Evolutionary conservation across 2,888 invertebrate genomes (phyloP), one percentile per base, ranked within the genome.

Genomic region (Acanthococcus lagerstroemiae): DNA sequence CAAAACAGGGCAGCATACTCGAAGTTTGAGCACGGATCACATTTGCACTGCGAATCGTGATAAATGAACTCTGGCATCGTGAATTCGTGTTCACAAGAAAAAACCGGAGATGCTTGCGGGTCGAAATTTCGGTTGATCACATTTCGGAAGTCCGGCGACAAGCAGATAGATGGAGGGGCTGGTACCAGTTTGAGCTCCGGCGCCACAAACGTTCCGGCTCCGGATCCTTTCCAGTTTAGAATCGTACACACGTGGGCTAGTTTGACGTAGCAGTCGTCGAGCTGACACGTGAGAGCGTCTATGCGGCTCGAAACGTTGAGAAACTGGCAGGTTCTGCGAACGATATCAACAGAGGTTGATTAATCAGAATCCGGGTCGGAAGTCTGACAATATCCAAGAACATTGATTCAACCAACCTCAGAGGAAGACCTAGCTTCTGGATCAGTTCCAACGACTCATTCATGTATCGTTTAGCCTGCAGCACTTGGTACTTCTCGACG

Each of bases 381-480:
- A 37, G 37, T 9, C 7, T 37, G 37, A 37, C 37, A 37, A 37
- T 9, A 37, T 9, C 7, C 37, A 37, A 37, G 7, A 37, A 9
- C 12, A 9, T 37, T 37, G 12, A 9, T 9, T 9, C 7, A 37
- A 9, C 37, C 37, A 37, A 60, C 60, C 60, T 24, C 7, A 60
- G n/a, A 9, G 60, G 60, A 25, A 60, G 60, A 27, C 60, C 17
- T 26, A 60, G n/a, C 21, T 60, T 60, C 21, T 46, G 24, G 27
- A 60, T 27, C 26, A 60, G 12, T 15, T 60, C 4, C 1, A 60
- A 27, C 19, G 26, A 25, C 19, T 48, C 46, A n/a, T 48, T 22
- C 7, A 60, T 3, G 26, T 48, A 60, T 5, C 3, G 12, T 21
- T 19, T 48, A 17, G 25, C 46, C 1, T 45, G 15, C 4, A 7